Base-by-base conservation (phyloP, 2,797 vertebrate species). In the Acanthurus lineatus region DNA sequence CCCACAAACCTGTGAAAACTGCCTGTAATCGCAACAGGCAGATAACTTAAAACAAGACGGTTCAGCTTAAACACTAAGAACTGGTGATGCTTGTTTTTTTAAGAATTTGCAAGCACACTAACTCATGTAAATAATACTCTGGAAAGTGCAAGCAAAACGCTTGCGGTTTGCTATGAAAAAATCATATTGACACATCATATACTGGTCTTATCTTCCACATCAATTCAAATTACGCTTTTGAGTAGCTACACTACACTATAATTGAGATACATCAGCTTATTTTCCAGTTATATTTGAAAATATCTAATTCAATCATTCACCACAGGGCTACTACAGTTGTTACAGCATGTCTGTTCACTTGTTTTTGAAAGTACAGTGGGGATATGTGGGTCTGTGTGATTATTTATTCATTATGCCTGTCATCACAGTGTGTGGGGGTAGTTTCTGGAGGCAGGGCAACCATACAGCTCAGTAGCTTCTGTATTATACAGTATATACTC, bases 351-450 rank as follows among this genome's bases (percentile, higher is more conserved):
- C 51, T 62, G 56, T 61, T 81, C 32, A 1, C 75, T 86, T 78
- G 81, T 79, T 88, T 84, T 60, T 67, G 35, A 79, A 69, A 22
- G 73, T 80, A 80, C 69, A 72, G 73, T 63, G 65, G 62, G 57
- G 64, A 42, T 77, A 72, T 84, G 77, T 85, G 83, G 74, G 72
- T 83, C 76, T 82, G 32, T 69, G 69, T 73, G 74, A 86, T 92
- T 78, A 91, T 76, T 85, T 87, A 90, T 91, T 92, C 81, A 90
- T 89, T 52, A 73, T n/a, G 67, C 28, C 63, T 86, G 81, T 90
- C 82, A 79, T 83, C 75, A 63, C 61, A 74, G 79, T 75, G 84
- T 82, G 77, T 76, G 80, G 75, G 80, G 75, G 81, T 68, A 68
- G 83, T 63, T 77, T 79, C 74, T 85, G 70, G 44, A 68, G 68